phyloP scores from a whole-genome alignment of 2,888 invertebrate species.

The Miltochrista miniata region DNA sequence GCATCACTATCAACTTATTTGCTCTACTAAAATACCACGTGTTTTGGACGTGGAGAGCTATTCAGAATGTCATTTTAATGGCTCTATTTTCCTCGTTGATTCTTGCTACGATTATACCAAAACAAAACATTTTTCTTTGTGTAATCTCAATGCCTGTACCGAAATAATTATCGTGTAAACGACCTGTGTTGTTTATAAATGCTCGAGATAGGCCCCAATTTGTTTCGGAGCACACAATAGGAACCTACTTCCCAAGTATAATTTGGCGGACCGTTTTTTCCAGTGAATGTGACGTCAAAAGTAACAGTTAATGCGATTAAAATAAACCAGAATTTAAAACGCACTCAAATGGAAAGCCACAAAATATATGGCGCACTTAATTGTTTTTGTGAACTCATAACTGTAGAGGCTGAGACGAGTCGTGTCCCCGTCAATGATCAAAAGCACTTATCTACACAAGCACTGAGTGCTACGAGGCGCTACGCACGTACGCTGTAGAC shows the following conservation, averaged over 20 bases:
- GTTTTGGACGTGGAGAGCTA: constrained; percentile 63
- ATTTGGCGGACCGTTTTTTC: constrained; percentile 77
- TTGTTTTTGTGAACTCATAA: constrained; percentile 41
- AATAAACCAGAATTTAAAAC: constrained; percentile 58
- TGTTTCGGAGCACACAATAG: constrained; percentile 66
- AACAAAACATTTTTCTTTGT: constrained; percentile 7
- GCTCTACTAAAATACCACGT: constrained; percentile 72
- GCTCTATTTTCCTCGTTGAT: constrained; percentile 16
- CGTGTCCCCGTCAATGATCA: constrained; percentile 32
- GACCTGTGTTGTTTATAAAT: constrained; percentile 27
- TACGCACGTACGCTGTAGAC: constrained; percentile 40
- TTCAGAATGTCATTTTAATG: constrained; percentile 38
- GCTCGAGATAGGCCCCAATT: constrained; percentile 44
- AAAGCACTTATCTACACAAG: constrained; percentile 36
- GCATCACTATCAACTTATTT: constrained; percentile 78
- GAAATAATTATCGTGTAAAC: constrained; percentile 28
- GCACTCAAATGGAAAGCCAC: constrained; percentile 52
- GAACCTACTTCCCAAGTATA: constrained; percentile 75
- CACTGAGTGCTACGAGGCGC: constrained; percentile 49
- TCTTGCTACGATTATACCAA: neutral
- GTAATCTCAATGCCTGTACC: constrained; percentile 18
- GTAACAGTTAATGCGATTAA: constrained; percentile 69
- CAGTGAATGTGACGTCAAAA: constrained; percentile 60
- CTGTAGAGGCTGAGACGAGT: constrained; percentile 27
- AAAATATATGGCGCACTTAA: constrained; percentile 49